Conservation (phyloP, 2,797 vertebrate species). For the Brotula barbata region DNA sequence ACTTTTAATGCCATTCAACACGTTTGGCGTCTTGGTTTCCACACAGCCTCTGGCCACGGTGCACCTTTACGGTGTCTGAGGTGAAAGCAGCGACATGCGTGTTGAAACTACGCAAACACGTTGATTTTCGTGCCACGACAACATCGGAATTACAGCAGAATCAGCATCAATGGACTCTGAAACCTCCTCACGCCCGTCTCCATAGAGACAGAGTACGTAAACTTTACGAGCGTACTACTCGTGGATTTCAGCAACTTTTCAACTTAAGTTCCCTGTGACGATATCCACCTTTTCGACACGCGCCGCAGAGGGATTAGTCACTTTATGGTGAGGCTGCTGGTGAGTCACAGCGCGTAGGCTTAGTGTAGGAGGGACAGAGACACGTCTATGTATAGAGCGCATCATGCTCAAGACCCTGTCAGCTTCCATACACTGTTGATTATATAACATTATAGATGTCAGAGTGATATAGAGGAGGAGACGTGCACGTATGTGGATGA, state of each 20-base stretch:
- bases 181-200: no score
- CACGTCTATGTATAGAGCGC: constrained; percentile 62
- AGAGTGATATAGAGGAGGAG: constrained; percentile 41
- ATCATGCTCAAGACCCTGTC: constrained; percentile 53
- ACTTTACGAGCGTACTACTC: no score
- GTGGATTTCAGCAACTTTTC: no score
- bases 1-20: constrained; percentile 5
- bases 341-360: constrained; percentile 68
- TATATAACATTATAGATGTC: constrained; percentile 60
- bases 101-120: neutral
- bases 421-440: constrained; percentile 54
- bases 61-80: constrained; percentile 45
- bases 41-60: constrained; percentile 40
- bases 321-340: constrained; percentile 10
- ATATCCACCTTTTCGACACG: constrained; percentile 19
- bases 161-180: no score
- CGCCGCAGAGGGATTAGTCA: constrained; percentile 7
- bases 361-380: constrained; percentile 33
- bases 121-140: no score
- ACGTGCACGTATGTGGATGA: constrained; percentile 19
- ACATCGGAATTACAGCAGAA: no score
- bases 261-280: constrained; percentile 1
- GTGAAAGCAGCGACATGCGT: constrained; percentile 25
- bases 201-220: no score
- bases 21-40: constrained; percentile 51